A percentile compares a stretch with the other conserved stretches of the same genome.
phyloP scores from a whole-genome alignment of 2,888 invertebrate genomes.

The Trachelus tabidus region DNA sequence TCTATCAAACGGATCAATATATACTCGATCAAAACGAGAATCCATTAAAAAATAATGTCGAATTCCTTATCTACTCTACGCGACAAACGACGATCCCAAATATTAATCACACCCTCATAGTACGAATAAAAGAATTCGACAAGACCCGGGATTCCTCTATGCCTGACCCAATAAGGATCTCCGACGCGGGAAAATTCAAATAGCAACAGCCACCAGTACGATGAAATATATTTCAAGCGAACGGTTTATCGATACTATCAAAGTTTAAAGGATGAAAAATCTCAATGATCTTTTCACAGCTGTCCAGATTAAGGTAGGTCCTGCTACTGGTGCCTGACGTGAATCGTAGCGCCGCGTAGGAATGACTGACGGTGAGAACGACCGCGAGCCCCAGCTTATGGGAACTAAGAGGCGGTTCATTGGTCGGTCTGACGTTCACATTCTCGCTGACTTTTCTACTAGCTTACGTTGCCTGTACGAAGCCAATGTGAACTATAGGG shows the following conservation, averaged over 20 bases:
- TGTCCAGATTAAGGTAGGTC: slow-evolving; percentile 4
- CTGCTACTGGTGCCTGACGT: slow-evolving; percentile 38
- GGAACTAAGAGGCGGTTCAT: slow-evolving; percentile 19
- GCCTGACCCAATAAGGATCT: not conserved
- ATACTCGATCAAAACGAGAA: not conserved
- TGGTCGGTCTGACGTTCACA: slow-evolving; percentile 26
- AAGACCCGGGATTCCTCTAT: not conserved
- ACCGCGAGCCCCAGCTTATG: slow-evolving; percentile 36
- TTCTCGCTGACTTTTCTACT: slow-evolving; percentile 30
- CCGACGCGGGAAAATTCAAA: not conserved
- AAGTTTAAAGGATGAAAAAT: not conserved
- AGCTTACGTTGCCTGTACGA: slow-evolving; percentile 13
- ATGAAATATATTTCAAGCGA: not conserved
- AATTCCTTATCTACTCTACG: not conserved
- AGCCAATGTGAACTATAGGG: slow-evolving; percentile 9
- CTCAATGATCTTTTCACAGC: not conserved
- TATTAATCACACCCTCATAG: not conserved
- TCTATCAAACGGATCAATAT: not conserved
- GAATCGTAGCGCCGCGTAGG: slow-evolving; percentile 54
- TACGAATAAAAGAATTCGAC: not conserved
- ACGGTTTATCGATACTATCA: not conserved
- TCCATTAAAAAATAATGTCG: not conserved
- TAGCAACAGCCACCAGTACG: not conserved
- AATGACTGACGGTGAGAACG: slow-evolving; percentile 55
- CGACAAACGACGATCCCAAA: not conserved